phyloP scores from a whole-genome alignment of 2,797 vertebrate genomes.

The Danio kyathit region DNA sequence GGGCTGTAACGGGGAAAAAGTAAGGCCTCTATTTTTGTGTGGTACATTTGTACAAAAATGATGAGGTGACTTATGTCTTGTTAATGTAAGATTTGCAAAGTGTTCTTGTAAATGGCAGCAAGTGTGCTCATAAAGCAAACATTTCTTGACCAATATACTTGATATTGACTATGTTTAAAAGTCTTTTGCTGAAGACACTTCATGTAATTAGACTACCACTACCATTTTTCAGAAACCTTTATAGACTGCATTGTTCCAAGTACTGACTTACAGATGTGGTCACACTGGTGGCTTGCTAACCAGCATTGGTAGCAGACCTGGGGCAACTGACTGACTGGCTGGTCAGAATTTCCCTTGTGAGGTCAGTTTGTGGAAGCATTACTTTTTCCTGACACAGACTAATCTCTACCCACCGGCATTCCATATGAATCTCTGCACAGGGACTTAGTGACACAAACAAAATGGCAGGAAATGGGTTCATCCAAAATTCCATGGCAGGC shows the following conservation, averaged over 20 bases:
- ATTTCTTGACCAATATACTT: conserved; percentile 33
- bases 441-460: conserved; percentile 75
- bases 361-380: conserved; percentile 53
- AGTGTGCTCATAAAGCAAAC: conserved; percentile 14
- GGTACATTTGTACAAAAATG: conserved; percentile 41
- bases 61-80: conserved; percentile 32
- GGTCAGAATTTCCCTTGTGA: conserved; percentile 62
- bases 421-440: conserved; percentile 63
- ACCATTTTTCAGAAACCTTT: conserved; percentile 69
- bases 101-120: conserved; percentile 2
- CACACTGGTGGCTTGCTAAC: conserved; percentile 54
- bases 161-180: conserved; percentile 60
- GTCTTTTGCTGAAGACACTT: too few species aligned
- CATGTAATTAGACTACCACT: conserved; percentile 73
- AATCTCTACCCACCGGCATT: conserved; percentile 69
- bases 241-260: conserved; percentile 56
- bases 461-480: conserved; percentile 77
- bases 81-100: conserved; percentile 46
- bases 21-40: conserved; percentile 60
- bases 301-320: conserved; percentile 52
- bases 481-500: conserved; percentile 68
- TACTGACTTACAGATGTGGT: conserved; percentile 58
- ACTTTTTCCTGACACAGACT: conserved; percentile 61
- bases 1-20: conserved; percentile 60
- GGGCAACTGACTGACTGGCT: conserved; percentile 58